Conservation (phyloP, 2,888 invertebrate genomes). For the Patella pellucida region DNA sequence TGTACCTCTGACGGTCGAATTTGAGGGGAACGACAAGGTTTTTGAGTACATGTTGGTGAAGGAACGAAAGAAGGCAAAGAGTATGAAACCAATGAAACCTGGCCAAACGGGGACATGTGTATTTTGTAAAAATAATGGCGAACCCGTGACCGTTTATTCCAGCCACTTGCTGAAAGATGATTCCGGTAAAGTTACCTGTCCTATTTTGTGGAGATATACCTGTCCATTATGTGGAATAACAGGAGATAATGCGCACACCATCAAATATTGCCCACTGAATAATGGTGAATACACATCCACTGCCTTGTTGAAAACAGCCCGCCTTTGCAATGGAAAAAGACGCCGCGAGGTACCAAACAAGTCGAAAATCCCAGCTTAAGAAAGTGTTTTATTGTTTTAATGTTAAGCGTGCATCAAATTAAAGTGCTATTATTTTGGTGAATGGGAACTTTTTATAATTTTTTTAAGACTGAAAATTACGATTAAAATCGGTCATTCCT, state of each 20-base stretch:
- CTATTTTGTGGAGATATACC: constrained; percentile 80
- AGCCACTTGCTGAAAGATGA: constrained; percentile 79
- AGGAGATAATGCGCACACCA: constrained; percentile 82
- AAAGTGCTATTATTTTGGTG: background rate
- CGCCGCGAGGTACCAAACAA: background rate
- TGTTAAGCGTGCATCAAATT: background rate
- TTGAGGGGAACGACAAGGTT: constrained; percentile 32
- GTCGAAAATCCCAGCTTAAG: background rate
- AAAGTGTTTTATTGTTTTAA: background rate
- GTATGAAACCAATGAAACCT: constrained; percentile 12
- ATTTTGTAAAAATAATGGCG: constrained; percentile 86
- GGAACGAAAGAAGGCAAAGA: constrained; percentile 30
- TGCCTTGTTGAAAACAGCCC: constrained; percentile 4
- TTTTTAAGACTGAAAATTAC: background rate
- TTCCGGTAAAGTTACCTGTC: constrained; percentile 78
- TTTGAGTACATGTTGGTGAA: constrained; percentile 42
- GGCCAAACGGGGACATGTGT: constrained; percentile 73
- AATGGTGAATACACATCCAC: constrained; percentile 23
- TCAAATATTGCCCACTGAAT: constrained; percentile 79
- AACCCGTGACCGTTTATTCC: constrained; percentile 77
- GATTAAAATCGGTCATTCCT: background rate
- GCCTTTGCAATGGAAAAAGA: constrained; percentile 4
- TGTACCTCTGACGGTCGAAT: constrained; percentile 15
- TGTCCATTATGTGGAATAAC: constrained; percentile 80
- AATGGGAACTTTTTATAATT: background rate